Evolutionary conservation across 1,140 invertebrate genomes (phyloP), one percentile per base, ranked within the genome.

Genomic region (Melipona quadrifasciata): DNA sequence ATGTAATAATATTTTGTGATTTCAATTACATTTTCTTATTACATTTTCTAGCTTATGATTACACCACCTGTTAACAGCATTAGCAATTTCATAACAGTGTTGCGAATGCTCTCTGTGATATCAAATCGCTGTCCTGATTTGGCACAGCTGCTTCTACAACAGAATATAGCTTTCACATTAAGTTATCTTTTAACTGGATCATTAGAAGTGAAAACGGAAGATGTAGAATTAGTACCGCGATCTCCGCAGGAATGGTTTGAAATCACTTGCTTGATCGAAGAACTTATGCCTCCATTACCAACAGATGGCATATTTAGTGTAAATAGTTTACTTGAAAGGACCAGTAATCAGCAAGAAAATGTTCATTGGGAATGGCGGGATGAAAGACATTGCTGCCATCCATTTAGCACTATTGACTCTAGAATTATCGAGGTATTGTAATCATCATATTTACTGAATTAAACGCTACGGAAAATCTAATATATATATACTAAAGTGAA

Each of bases 351-450:
- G 73, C 97, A 98, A 90, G 97, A 98, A 92, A 96, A 97, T 82
- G 97, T 99, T 4, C 96, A 97, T 85, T 99, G 99, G 99, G 98
- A 99, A 94, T 99, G 99, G 98, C 96, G 97, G 72, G 98, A 99
- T 94, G 99, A 97, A 92, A 94, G 96, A 79, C 96, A 96, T 57
- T 95, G 96, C 65, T 97, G 97, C 96, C 97, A 97, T 94, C 95
- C 96, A 10, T 97, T 97, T 91, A 96, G 96, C 68, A 94, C 95
- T 57, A 96, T 97, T 77, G 97, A 97, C 94, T 97, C 96, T 82
- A 95, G 96, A 92, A 97, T 97, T 80, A 98, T 97, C 94, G 98
- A 97, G 97, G 98, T 96, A 94, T 90, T 83, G 27, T 12, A 17
- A 61, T 57, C 0, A 27, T 27, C 31, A 27, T 12, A 57, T 12